Conservation (phyloP, 1,140 invertebrate species). For the Meloidogyne exigua region DNA sequence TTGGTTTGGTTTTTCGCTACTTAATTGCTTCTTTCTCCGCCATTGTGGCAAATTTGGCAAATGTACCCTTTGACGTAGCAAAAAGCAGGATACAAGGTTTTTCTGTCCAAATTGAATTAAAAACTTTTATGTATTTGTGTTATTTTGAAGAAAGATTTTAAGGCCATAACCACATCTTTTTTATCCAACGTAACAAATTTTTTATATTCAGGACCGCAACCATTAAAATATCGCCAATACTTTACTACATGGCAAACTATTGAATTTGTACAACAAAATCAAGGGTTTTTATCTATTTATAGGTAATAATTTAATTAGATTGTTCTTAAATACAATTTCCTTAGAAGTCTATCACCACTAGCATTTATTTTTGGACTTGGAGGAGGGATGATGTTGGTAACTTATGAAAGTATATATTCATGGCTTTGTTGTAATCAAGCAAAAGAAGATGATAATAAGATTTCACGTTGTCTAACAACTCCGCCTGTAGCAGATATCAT, state of each 20-base stretch:
- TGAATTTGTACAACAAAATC: conserved; percentile 76
- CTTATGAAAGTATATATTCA: conserved; percentile 72
- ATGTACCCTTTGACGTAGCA: conserved; percentile 92
- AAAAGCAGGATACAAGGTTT: conserved; percentile 81
- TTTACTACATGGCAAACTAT: conserved; percentile 75
- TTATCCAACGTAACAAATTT: too few species aligned
- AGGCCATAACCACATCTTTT: too few species aligned
- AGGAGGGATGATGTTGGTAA: conserved; percentile 83
- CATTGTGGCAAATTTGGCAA: conserved; percentile 77
- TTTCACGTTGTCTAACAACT: not conserved
- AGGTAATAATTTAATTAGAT: conserved; percentile 72
- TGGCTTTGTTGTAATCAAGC: conserved; percentile 66
- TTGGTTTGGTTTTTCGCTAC: conserved; percentile 68
- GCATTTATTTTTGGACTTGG: conserved; percentile 83
- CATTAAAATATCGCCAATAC: conserved; percentile 69
- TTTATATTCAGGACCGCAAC: conserved; percentile 71
- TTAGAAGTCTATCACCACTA: conserved; percentile 73
- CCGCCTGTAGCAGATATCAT: not conserved
- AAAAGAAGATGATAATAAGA: not conserved
- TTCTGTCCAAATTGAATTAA: not conserved
- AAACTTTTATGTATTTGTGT: too few species aligned
- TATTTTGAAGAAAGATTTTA: too few species aligned
- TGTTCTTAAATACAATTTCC: not conserved
- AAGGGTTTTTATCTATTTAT: conserved; percentile 83
- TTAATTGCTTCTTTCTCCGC: conserved; percentile 80